Evolutionary conservation across 2,113 vertebrate species (phyloP).

Genomic region (Craseonycteris thonglongyai): DNA sequence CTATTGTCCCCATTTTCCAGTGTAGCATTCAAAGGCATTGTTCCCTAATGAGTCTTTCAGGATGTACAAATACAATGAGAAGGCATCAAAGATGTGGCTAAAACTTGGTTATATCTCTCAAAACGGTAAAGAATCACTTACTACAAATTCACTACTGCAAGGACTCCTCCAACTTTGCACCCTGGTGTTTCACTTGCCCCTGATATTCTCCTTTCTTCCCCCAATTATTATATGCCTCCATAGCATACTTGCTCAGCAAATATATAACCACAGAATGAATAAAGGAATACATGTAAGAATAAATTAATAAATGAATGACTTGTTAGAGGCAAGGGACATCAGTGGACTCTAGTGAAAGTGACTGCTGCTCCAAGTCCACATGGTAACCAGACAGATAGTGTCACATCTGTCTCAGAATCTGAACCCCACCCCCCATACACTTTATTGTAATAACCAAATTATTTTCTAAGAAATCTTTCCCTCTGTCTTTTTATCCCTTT

Average conservation of each 20-base stretch:
- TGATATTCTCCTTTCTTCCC: neutral
- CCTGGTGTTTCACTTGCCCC: neutral
- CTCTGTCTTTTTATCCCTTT: neutral
- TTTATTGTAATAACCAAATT: neutral
- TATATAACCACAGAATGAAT: neutral
- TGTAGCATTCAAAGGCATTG: neutral
- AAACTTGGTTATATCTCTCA: neutral
- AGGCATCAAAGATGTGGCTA: neutral
- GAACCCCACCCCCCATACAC: neutral
- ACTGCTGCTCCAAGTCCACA: neutral
- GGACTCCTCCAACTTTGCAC: neutral
- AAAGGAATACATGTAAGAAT: neutral
- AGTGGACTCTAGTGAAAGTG: neutral
- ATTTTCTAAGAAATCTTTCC: neutral
- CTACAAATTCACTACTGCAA: neutral
- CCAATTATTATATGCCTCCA: neutral
- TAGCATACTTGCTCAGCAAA: neutral
- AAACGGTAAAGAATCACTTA: neutral
- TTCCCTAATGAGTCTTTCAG: neutral
- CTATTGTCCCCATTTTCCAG: neutral
- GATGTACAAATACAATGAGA: neutral
- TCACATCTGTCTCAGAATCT: neutral
- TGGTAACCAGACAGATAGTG: neutral
- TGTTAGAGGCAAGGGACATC: neutral
- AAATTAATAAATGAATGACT: neutral